Evolutionary conservation across 2,797 vertebrate genomes (phyloP), one percentile per base, ranked within the genome.

Genomic region (Platalea minor): DNA sequence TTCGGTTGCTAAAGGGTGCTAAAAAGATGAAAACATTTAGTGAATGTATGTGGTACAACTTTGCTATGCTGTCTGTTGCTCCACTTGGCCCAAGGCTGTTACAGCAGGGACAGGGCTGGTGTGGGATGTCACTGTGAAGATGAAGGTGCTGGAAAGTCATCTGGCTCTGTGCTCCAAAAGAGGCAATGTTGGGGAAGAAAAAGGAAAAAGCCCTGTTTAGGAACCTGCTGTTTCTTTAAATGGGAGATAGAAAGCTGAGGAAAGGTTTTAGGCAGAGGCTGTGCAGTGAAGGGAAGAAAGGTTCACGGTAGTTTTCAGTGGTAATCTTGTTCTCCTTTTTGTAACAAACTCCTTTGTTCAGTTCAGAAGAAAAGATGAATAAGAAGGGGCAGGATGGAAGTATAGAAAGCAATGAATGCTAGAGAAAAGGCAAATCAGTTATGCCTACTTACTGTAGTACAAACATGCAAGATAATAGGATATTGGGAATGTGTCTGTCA

Each of bases 401-500:
- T 46, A 59, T 3, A 96, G 88, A 93, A 95, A 93, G 67, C 78
- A 86, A 33, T 79, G 65, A 88, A 78, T 89, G 43, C 43, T 61
- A 65, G 21, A 88, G 65, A 78, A 94, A 92, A 86, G 73, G 45
- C 63, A 84, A 92, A 91, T 84, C 85, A 88, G 92, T 92, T 93
- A 73, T 94, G 57, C 73, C 68, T 89, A 21, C 85, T 94, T 92
- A 84, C 79, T 91, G 82, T 76, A 89, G 78, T 65, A 93, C 67
- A 93, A 93, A 85, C 93, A 84, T 29, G 43, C 17, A 89, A 76
- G 92, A 84, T 93, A 95, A 89, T 65, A 83, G 61, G 73, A 79
- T 95, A 92, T 92, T 92, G 73, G 73, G 88, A 96, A 96, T 15
- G 2, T 92, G 78, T 88, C 81, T 89, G 72, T 91, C 91, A 96